Base-by-base conservation (phyloP, 1,140 invertebrate genomes). In the Pseudobourletiella spinata region DNA sequence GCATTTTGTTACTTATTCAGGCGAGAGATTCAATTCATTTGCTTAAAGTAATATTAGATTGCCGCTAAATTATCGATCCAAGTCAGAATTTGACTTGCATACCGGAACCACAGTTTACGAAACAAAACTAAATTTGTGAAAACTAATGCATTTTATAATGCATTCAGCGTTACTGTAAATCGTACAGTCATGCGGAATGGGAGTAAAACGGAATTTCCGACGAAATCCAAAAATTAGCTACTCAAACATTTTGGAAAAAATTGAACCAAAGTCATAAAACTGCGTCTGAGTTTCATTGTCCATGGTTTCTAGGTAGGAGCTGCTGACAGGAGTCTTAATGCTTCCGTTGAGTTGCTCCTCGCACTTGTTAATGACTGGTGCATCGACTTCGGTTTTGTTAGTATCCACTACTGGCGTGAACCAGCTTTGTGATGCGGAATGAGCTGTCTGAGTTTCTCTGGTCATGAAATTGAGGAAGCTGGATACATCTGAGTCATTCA, bases 281-380 rank as follows among this genome's bases (percentile, higher is more conserved):
- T 51, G 61, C 32, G 63, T 64, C 24, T 64, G 63, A 22, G 63
- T 64, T 55, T 64, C 63, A 39, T 57, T 60, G 35, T 64, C 63
- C 57, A 64, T 56, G 18, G 63, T 64, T 35, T 64, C 63, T 11
- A 64, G 52, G 43, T 64, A 64, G 8, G 15, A 46, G 16, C 15
- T 6, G n/a, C 16, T 44, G 20, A 43, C 11, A n/a, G n/a, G n/a
- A 46, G 39, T 20, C 25, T 55, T 32, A 2, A 55, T 39, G n/a
- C n/a, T 39, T 39, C 32, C 32, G 32, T 8, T 11, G 8, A 39
- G 8, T 11, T 39, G 32, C 8, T 39, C 32, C 32, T 39, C 32
- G n/a, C 32, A 8, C 8, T n/a, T 39, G 32, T 11, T n/a, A 39
- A n/a, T 39, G 8, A 8, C 32, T 11, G 32, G n/a, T 11, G n/a